Conservation (phyloP, 2,888 invertebrate genomes). For the Argyresthia albistria region DNA sequence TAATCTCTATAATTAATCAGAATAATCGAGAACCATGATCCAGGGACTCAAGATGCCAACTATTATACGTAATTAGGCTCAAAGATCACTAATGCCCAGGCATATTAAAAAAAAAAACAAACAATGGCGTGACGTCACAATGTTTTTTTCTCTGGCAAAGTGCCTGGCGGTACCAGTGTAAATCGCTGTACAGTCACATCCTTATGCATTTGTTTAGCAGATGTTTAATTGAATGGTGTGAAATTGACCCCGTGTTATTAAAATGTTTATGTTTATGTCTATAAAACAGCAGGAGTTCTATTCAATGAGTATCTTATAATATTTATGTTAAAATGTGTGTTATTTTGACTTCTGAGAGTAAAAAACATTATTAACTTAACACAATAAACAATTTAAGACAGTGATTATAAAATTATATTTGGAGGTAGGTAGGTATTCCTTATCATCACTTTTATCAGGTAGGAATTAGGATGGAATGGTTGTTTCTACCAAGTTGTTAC, state of each 20-base stretch:
- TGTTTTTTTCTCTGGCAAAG: neutral
- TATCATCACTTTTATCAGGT: too few species aligned
- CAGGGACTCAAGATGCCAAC: neutral
- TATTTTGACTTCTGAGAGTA: too few species aligned
- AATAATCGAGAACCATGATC: neutral
- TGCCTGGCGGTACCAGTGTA: too few species aligned
- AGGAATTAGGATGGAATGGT: too few species aligned
- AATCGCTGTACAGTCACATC: neutral
- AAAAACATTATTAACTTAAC: too few species aligned
- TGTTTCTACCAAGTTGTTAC: too few species aligned
- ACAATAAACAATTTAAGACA: too few species aligned
- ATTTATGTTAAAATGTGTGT: too few species aligned
- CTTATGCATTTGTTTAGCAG: neutral
- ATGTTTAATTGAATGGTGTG: neutral
- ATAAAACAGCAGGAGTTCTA: neutral
- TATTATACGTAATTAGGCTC: neutral
- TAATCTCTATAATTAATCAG: too few species aligned
- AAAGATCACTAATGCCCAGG: neutral
- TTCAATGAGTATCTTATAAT: too few species aligned
- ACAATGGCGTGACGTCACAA: constrained; percentile 3
- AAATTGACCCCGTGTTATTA: neutral
- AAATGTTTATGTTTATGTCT: neutral
- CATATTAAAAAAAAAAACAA: neutral
- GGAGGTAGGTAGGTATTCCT: too few species aligned
- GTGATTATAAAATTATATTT: too few species aligned